Evolutionary conservation across 2,888 invertebrate genomes (phyloP).

Genomic region (Camptogramma bilineatum): DNA sequence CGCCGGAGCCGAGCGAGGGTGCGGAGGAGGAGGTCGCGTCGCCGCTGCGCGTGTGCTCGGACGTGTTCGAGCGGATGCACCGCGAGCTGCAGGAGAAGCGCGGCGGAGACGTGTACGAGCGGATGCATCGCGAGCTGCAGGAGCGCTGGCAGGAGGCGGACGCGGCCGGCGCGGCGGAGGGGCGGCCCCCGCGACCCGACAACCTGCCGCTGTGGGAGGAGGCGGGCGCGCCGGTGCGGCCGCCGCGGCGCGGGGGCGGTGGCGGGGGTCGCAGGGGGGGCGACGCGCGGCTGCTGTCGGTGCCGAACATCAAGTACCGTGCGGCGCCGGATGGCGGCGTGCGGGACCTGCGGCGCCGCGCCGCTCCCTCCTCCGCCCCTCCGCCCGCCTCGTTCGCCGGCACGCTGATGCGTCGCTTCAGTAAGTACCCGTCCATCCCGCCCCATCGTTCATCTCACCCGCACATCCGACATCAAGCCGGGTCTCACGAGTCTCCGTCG

Average conservation of each 20-base stretch:
- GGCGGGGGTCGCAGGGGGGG: slow-evolving; percentile 63
- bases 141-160: slow-evolving; percentile 74
- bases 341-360: slow-evolving; percentile 85
- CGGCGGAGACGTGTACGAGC: slow-evolving; percentile 67
- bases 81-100: slow-evolving; percentile 69
- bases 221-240: slow-evolving; percentile 45
- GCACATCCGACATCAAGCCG: slow-evolving; percentile 47
- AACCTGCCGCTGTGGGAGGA: slow-evolving; percentile 56
- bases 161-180: slow-evolving; percentile 77
- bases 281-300: slow-evolving; percentile 90
- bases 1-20: neutral
- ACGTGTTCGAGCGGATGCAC: slow-evolving; percentile 76
- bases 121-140: slow-evolving; percentile 78
- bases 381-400: slow-evolving; percentile 87
- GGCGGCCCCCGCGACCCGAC: slow-evolving; percentile 68
- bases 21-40: slow-evolving; percentile 46
- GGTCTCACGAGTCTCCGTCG: slow-evolving; percentile 52
- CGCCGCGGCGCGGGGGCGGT: slow-evolving; percentile 26
- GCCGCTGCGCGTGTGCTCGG: slow-evolving; percentile 71
- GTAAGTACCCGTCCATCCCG: slow-evolving; percentile 88
- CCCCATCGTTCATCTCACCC: slow-evolving; percentile 50
- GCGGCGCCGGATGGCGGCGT: slow-evolving; percentile 75
- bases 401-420: slow-evolving; percentile 93
- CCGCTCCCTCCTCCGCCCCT: slow-evolving; percentile 68
- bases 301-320: slow-evolving; percentile 89